phyloP scores from a whole-genome alignment of 1,140 invertebrate genomes.

The Nomia melanderi region DNA sequence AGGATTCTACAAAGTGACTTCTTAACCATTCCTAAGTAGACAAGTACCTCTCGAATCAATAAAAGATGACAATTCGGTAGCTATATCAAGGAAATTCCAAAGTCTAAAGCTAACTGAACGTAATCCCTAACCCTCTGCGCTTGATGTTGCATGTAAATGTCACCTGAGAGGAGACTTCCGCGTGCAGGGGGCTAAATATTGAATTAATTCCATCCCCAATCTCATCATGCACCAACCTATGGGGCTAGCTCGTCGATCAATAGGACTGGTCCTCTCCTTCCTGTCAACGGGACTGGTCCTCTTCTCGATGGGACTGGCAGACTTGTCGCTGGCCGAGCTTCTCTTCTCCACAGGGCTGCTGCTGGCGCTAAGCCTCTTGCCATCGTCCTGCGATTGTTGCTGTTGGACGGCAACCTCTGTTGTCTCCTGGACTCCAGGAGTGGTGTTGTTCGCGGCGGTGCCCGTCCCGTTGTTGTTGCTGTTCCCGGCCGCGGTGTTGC shows the following conservation, averaged over 20 bases:
- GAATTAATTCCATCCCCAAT: too few species aligned
- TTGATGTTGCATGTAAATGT: too few species aligned
- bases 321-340: conserved; percentile 78
- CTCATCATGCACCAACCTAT: conserved; percentile 73
- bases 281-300: conserved; percentile 73
- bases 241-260: conserved; percentile 75
- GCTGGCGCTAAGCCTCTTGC: conserved; percentile 74
- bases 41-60: too few species aligned
- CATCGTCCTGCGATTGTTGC: conserved; percentile 69
- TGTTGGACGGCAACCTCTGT: conserved; percentile 54
- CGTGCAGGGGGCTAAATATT: too few species aligned
- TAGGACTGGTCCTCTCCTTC: conserved; percentile 73
- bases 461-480: conserved; percentile 63
- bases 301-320: conserved; percentile 77
- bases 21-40: too few species aligned
- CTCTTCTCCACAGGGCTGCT: conserved; percentile 78
- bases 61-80: too few species aligned
- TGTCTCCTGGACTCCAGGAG: conserved; percentile 57
- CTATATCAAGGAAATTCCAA: too few species aligned
- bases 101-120: too few species aligned
- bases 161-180: too few species aligned
- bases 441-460: conserved; percentile 32
- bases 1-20: too few species aligned
- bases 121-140: too few species aligned
- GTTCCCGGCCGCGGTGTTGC: conserved; percentile 47